Percentiles rank a stretch among this genome's conserved stretches.
phyloP scores from a whole-genome alignment of 2,113 vertebrate species.

The Scolopax mira region DNA sequence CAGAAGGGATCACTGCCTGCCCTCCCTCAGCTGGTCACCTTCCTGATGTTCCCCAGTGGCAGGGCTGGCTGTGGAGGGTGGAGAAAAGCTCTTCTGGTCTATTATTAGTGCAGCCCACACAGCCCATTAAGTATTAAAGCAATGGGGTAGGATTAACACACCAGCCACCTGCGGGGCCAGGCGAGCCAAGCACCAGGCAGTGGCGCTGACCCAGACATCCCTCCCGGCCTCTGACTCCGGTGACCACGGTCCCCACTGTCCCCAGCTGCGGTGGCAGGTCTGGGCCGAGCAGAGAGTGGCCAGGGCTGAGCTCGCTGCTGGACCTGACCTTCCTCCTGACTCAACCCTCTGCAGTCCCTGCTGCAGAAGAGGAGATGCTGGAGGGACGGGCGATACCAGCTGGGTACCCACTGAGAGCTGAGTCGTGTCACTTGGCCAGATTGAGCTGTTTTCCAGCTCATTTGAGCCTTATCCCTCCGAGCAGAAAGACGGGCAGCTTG shows the following conservation, averaged over 20 bases:
- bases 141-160: neutral
- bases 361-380: neutral
- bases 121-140: neutral
- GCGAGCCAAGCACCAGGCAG: neutral
- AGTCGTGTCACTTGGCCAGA: neutral
- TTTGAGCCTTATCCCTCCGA: neutral
- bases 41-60: fast-evolving
- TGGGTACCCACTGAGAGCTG: neutral
- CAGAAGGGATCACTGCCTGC: fast-evolving
- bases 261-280: neutral
- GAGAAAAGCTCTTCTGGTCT: neutral
- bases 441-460: slow-evolving; percentile 19
- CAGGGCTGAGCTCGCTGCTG: fast-evolving
- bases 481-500: neutral
- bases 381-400: neutral
- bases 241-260: neutral
- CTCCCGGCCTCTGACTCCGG: fast-evolving
- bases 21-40: fast-evolving
- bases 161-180: neutral
- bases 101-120: neutral
- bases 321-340: neutral
- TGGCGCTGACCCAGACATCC: neutral
- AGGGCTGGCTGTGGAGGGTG: neutral
- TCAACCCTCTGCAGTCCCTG: neutral
- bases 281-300: fast-evolving